Evolutionary conservation across 2,888 invertebrate genomes (phyloP), one percentile per base, ranked within the genome.

Genomic region (Elegia similella): DNA sequence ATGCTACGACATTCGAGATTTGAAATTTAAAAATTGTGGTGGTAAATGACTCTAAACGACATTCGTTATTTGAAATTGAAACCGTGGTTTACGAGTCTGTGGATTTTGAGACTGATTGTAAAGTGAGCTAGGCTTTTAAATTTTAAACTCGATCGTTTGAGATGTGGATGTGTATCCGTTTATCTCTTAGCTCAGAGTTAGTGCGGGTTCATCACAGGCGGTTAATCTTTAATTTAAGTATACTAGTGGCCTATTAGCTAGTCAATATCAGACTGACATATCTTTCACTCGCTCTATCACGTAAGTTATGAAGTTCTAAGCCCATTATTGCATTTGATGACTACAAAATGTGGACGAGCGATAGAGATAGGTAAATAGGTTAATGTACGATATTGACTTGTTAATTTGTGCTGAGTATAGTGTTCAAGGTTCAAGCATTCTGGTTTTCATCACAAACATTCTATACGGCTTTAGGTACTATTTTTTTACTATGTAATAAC

Each of bases 31-130:
- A 56, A 47, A 43, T n/a, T 53, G 57, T 47, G 38, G 50, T 29
- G 46, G 43, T 30, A 50, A 52, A 54, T 38, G 59, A 8, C n/a
- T 38, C 38, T 38, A 38, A 32, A 38, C n/a, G 12, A 38, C 12
- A 12, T 38, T 38, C 38, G 38, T 38, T 38, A 32, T 7, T 32
- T 38, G 38, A n/a, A 10, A 12, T 34, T 23, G 5, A 34, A 10
- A 34, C 10, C 3, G 10, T 34, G 34, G 10, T 7, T 34, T 34
- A 34, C 8, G 67, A 67, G 72, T 72, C 69, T 57, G 71, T 67
- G 64, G 73, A 68, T 75, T 76, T 81, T 86, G 88, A 88, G 88
- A 88, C 88, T 88, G 88, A 87, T 78, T 75, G 58, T 79, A 80
- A 38, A 71, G 82, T 80, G 84, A 82, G 78, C 77, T 76, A 79